phyloP scores from a whole-genome alignment of 2,888 invertebrate genomes.

The Leptura quadrifasciata region DNA sequence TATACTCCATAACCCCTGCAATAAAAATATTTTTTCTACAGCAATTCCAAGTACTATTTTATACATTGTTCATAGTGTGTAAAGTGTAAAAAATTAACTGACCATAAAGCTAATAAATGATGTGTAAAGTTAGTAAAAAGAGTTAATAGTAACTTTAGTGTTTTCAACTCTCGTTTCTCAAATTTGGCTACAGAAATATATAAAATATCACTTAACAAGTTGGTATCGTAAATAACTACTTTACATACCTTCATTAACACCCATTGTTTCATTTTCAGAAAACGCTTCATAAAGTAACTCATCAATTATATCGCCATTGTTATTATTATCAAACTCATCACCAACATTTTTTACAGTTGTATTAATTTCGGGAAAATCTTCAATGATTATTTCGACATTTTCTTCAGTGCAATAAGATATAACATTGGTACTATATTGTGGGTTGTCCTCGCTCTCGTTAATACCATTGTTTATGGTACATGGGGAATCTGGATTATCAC shows the following conservation, averaged over 20 bases:
- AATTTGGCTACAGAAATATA: too few relatives aligned
- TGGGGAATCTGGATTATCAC: background rate
- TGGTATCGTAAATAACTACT: too few relatives aligned
- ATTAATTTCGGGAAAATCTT: conserved; percentile 8
- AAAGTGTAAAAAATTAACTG: background rate
- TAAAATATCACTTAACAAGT: too few relatives aligned
- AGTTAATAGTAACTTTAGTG: background rate
- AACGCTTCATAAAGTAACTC: conserved; percentile 6
- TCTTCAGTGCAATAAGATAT: too few relatives aligned
- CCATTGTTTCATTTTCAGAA: conserved; percentile 4
- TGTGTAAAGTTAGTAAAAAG: background rate
- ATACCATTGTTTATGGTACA: background rate
- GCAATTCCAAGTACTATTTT: background rate
- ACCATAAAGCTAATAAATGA: background rate
- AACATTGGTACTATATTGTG: too few relatives aligned
- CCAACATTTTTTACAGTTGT: too few relatives aligned
- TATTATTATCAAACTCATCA: background rate
- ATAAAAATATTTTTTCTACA: conserved; percentile 9
- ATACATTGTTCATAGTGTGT: background rate
- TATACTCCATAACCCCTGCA: background rate
- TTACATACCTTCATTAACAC: too few relatives aligned
- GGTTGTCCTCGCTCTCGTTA: too few relatives aligned
- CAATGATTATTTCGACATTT: conserved; percentile 2
- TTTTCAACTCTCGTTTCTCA: too few relatives aligned
- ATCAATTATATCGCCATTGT: too few relatives aligned